These are phyloP conservation scores for Artibeus lituratus DNA, from an alignment of 2,797 vertebrate genomes.

Conservation along the genomic window DNA sequence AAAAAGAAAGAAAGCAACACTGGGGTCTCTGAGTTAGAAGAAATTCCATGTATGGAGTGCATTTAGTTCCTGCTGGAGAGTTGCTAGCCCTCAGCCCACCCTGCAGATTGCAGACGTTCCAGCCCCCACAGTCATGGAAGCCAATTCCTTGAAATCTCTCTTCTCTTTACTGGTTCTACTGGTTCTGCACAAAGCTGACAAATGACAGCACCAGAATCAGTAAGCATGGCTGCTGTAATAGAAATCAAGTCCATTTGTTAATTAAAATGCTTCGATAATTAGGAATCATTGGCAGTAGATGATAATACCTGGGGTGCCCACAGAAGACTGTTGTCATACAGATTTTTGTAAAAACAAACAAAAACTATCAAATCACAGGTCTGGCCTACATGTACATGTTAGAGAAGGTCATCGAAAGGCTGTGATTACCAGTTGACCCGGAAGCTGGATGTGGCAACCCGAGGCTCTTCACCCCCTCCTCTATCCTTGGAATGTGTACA, in stretches of 20 bases:
- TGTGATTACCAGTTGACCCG: not conserved
- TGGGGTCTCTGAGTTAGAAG: not conserved
- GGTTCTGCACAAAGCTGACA: not conserved
- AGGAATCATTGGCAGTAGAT: not conserved
- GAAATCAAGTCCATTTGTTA: not conserved
- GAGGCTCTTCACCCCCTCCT: not conserved
- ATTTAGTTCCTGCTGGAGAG: not conserved
- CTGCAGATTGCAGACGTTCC: not conserved
- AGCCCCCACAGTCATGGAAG: not conserved
- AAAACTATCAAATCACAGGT: not conserved
- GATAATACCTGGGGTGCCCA: not conserved
- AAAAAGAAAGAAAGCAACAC: not conserved
- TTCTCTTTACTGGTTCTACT: not conserved
- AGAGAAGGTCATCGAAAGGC: not conserved
- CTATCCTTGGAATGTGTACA: not conserved
- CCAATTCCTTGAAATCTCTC: not conserved
- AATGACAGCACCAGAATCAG: not conserved
- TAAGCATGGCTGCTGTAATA: not conserved
- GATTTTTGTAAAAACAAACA: not conserved
- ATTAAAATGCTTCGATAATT: not conserved
- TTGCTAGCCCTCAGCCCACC: not conserved
- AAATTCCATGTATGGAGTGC: not conserved
- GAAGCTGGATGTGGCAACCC: not conserved
- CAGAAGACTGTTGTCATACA: not conserved
- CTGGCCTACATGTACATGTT: not conserved